Base-by-base conservation (phyloP, 2,797 vertebrate species). In the Artibeus jamaicensis region DNA sequence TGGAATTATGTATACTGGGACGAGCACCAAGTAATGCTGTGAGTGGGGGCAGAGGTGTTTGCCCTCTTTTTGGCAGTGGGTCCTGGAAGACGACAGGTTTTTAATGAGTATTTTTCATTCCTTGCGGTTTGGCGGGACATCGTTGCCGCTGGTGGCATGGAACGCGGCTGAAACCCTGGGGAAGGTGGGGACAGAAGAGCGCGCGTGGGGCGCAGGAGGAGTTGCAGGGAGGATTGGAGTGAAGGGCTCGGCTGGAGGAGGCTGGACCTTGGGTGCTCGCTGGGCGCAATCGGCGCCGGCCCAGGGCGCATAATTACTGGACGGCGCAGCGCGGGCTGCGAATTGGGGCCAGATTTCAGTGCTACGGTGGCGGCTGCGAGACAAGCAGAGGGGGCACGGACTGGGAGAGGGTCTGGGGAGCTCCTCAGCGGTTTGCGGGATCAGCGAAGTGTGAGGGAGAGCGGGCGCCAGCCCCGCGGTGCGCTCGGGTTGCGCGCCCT, bases 51-150 rank as follows among this genome's bases (percentile, higher is more conserved):
- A 74, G 93, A 89, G 89, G 89, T 59, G 88, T 95, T 85, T 57
- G 95, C 87, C 76, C 79, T 91, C 19, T 42, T 84, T 83, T 95
- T 96, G 96, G 96, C 96, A 77, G 65, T 62, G 83, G 53, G 78
- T 94, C 71, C 70, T 86, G 96, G 76, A 90, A 85, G 65, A 86
- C 88, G 88, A 97, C 96, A 97, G 95, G 95, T 96, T 96, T 97
- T 95, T 97, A 97, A 96, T 94, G 96, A 96, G 85, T 97, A 91
- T 97, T 97, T 97, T 98, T 96, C 93, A 89, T 97, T 96, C 67
- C 86, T 91, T 32, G 95, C 83, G 92, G 96, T 95, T 95, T 97
- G 95, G 97, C 84, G 59, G 92, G 92, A 59, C 83, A 3, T 34
- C 46, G 53, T 88, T 57, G 94, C 74, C 62, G 91, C 89, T 3